A percentile compares a stretch with the other conserved stretches of the same genome.
Evolutionary conservation across 2,113 vertebrate species (phyloP).

Genomic region (Opisthocomus hoazin): DNA sequence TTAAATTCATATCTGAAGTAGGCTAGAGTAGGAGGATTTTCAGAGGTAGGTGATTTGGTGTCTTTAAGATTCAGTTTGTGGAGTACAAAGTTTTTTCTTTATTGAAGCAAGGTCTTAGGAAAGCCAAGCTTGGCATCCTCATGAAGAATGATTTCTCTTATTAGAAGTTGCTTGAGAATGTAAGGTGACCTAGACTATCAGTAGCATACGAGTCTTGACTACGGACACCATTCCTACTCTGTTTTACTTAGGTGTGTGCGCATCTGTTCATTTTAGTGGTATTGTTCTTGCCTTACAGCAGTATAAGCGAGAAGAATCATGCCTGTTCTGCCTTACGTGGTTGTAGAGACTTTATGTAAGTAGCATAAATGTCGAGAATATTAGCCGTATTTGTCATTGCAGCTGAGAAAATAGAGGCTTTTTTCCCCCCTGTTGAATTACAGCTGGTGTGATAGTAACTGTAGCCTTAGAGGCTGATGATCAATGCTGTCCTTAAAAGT

Average conservation of each 20-base stretch:
- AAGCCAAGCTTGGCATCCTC: background rate
- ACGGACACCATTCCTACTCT: background rate
- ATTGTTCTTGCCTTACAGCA: background rate
- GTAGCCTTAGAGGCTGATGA: slow-evolving; percentile 20
- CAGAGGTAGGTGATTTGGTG: background rate
- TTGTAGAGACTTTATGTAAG: background rate
- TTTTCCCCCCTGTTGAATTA: background rate
- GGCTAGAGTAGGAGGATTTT: background rate
- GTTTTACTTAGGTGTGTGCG: background rate
- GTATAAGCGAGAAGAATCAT: background rate
- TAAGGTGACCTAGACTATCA: background rate
- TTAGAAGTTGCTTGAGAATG: background rate
- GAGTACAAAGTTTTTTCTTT: background rate
- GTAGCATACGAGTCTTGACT: background rate
- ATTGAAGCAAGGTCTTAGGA: background rate
- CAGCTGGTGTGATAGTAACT: background rate
- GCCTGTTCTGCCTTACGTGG: background rate
- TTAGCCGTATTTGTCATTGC: slow-evolving; percentile 25
- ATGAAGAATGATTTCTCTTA: background rate
- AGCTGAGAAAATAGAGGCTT: background rate
- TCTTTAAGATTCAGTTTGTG: background rate
- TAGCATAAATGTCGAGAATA: background rate
- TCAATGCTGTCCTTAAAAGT: slow-evolving; percentile 10
- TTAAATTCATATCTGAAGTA: background rate
- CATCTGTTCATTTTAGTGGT: background rate